Percentiles rank a stretch among this genome's conserved stretches.
Evolutionary conservation across 2,888 invertebrate genomes (phyloP).

Genomic region (Boloria selene): DNA sequence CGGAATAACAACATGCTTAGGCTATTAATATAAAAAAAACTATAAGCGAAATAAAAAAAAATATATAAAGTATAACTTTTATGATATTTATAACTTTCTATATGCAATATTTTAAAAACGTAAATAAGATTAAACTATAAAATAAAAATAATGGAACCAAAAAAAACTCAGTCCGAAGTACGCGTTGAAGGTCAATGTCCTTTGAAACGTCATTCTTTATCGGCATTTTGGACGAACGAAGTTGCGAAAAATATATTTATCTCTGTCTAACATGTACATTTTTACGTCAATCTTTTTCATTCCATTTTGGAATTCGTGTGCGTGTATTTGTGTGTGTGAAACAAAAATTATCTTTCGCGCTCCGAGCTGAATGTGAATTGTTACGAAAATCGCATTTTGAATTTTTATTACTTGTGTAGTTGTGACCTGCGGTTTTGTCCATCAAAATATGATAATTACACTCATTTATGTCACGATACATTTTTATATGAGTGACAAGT

Average conservation of each 20-base stretch:
- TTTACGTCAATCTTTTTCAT: constrained; percentile 66
- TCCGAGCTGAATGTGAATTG: constrained; percentile 62
- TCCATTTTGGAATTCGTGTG: constrained; percentile 72
- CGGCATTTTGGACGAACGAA: constrained; percentile 77
- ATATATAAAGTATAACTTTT: too few species aligned
- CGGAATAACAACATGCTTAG: too few species aligned
- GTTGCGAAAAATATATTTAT: constrained; percentile 59
- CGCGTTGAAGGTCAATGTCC: constrained; percentile 66
- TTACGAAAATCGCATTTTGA: constrained; percentile 64
- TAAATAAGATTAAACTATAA: constrained; percentile 1
- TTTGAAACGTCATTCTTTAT: constrained; percentile 80
- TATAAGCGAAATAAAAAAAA: too few species aligned
- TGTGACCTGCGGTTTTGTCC: constrained; percentile 3
- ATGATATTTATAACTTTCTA: background rate
- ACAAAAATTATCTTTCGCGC: constrained; percentile 71
- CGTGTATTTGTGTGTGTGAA: constrained; percentile 62
- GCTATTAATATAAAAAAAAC: too few species aligned
- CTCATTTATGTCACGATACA: background rate
- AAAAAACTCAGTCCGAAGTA: constrained; percentile 27
- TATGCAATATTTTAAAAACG: constrained; percentile 1
- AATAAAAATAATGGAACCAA: constrained; percentile 15
- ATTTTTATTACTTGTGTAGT: constrained; percentile 53
- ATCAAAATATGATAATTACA: constrained; percentile 8
- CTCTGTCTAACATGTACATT: constrained; percentile 66
- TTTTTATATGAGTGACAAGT: too few species aligned